phyloP scores from a whole-genome alignment of 2,113 vertebrate species.

The Campylomormyrus tamandua region DNA sequence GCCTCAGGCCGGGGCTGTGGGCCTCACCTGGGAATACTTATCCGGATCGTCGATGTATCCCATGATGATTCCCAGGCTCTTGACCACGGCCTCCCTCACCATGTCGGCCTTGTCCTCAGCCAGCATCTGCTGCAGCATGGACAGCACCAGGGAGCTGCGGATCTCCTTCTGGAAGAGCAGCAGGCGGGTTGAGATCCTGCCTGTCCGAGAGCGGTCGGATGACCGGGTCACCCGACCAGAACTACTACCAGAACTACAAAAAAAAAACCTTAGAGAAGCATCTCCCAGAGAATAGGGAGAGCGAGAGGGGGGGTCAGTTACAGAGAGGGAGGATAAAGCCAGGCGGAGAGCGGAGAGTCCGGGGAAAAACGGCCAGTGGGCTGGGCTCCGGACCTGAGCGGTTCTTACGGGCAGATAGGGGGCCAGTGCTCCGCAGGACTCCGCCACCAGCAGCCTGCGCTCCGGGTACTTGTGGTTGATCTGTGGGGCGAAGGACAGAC shows the following conservation, averaged over 20 bases:
- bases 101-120: slow-evolving; percentile 95
- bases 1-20: not conserved
- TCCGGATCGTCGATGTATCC: slow-evolving; percentile 95
- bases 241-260: not conserved
- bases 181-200: not conserved
- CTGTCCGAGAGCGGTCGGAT: not conserved
- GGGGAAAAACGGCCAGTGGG: not conserved
- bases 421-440: slow-evolving; percentile 92
- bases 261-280: not conserved
- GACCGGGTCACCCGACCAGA: not conserved
- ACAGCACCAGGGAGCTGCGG: slow-evolving; percentile 91
- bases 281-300: not conserved
- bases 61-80: slow-evolving; percentile 96
- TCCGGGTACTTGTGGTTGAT: slow-evolving; percentile 99
- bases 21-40: slow-evolving; percentile 87
- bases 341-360: not conserved
- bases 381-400: not conserved
- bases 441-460: slow-evolving; percentile 88
- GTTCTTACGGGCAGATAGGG: slow-evolving; percentile 92
- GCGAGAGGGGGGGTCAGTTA: not conserved
- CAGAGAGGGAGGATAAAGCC: not conserved
- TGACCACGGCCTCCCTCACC: slow-evolving; percentile 97
- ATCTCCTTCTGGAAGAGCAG: slow-evolving; percentile 83
- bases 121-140: slow-evolving; percentile 98
- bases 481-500: slow-evolving; percentile 55